Percentiles rank a stretch among this genome's conserved stretches.
Conservation (phyloP, 2,888 invertebrate genomes). For the Cryptus viduatorius region DNA sequence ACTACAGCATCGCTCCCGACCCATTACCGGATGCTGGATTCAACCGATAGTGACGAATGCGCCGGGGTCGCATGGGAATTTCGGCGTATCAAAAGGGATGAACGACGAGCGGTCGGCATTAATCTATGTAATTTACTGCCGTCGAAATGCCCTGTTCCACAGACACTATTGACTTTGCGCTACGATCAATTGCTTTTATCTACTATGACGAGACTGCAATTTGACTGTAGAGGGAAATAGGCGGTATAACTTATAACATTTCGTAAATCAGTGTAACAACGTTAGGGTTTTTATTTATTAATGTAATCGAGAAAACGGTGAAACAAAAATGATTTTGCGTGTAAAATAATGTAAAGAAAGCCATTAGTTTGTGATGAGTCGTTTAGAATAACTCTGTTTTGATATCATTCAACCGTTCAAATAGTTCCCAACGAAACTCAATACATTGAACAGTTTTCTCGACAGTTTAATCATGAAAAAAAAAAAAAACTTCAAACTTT, state of each 20-base stretch:
- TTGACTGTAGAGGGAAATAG: background rate
- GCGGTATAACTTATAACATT: constrained; percentile 3
- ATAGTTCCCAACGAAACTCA: background rate
- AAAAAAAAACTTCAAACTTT: constrained; percentile 10
- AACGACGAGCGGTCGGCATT: constrained; percentile 36
- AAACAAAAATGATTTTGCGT: no score
- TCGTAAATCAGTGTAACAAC: background rate
- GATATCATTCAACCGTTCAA: background rate
- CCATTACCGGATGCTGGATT: constrained; percentile 42
- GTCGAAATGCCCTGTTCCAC: constrained; percentile 41
- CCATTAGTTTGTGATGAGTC: background rate
- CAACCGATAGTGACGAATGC: constrained; percentile 49
- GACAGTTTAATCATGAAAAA: constrained; percentile 31
- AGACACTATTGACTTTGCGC: constrained; percentile 21
- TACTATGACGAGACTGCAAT: constrained; percentile 32
- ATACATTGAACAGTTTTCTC: constrained; percentile 3
- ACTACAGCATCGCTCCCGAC: constrained; percentile 9
- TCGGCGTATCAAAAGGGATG: constrained; percentile 32
- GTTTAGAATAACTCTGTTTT: constrained; percentile 8
- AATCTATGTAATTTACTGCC: constrained; percentile 62
- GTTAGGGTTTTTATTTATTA: background rate
- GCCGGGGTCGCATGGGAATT: constrained; percentile 27
- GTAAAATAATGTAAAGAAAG: no score
- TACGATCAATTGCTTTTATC: constrained; percentile 56
- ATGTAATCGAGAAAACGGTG: background rate